Percentiles rank a stretch among this genome's conserved stretches.
These are phyloP conservation scores for Solenodon paradoxus DNA, from an alignment of 2,113 vertebrate species.

Conservation along the genomic window DNA sequence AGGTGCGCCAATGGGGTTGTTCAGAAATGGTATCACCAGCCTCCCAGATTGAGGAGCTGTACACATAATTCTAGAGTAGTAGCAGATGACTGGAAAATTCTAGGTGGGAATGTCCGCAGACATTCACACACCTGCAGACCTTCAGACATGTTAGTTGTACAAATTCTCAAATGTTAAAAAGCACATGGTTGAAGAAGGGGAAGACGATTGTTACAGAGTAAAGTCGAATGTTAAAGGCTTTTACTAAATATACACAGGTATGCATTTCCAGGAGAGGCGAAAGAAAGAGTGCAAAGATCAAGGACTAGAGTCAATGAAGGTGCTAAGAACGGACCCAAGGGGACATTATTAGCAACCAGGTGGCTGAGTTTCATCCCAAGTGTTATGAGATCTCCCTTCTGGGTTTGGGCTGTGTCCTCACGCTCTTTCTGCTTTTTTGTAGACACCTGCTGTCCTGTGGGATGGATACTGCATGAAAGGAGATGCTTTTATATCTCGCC, in stretches of 20 bases:
- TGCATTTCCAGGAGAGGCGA: background rate
- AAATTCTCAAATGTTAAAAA: too few species aligned
- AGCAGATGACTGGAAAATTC: too few species aligned
- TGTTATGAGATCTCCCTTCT: background rate
- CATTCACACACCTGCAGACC: too few species aligned
- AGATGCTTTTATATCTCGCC: conserved; percentile 54
- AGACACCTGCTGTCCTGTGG: conserved; percentile 56
- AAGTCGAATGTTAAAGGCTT: background rate
- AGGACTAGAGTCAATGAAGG: background rate
- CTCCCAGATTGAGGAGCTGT: background rate
- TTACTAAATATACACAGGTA: background rate
- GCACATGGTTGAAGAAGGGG: too few species aligned
- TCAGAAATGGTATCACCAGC: background rate
- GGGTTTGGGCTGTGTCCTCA: background rate
- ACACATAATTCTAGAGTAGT: too few species aligned
- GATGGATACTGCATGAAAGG: background rate
- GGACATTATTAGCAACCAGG: background rate
- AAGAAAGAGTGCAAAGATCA: background rate
- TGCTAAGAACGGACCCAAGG: background rate
- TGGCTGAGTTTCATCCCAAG: background rate
- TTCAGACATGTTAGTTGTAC: too few species aligned
- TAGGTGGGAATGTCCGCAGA: too few species aligned
- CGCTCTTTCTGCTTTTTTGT: background rate
- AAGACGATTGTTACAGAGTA: background rate
- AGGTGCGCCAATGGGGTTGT: background rate